These are phyloP conservation scores for Neogale vison DNA, from an alignment of 2,113 vertebrate genomes.

Conservation along the genomic window DNA sequence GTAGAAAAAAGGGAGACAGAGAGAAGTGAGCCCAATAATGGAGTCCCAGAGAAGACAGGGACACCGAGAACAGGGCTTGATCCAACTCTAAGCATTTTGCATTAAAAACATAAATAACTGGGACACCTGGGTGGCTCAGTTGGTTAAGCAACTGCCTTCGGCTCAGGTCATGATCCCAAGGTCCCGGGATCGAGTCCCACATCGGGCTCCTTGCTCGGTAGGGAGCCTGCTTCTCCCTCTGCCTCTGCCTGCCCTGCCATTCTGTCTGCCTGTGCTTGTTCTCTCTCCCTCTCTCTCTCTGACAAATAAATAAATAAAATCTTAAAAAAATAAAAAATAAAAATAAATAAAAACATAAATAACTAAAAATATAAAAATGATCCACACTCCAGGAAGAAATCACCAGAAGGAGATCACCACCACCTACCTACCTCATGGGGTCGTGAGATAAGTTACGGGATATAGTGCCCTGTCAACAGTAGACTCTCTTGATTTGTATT, in stretches of 20 bases:
- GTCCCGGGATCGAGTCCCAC: no score
- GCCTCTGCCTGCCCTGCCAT: no score
- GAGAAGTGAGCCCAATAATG: neutral
- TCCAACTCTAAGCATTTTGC: neutral
- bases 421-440: neutral
- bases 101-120: slow-evolving; percentile 14
- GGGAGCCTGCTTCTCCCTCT: no score
- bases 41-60: neutral
- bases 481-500: neutral
- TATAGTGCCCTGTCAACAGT: neutral
- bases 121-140: no score
- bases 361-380: neutral
- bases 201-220: no score
- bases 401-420: neutral
- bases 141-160: no score
- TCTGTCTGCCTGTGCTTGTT: no score
- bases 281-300: no score
- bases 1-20: neutral
- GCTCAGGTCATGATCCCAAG: no score
- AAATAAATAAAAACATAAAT: slow-evolving; percentile 22
- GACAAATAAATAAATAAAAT: no score
- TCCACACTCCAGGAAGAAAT: neutral
- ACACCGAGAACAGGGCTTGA: neutral
- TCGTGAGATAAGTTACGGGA: neutral
- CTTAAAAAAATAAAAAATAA: no score